phyloP scores from a whole-genome alignment of 2,888 invertebrate species.

The Lithosia quadra region DNA sequence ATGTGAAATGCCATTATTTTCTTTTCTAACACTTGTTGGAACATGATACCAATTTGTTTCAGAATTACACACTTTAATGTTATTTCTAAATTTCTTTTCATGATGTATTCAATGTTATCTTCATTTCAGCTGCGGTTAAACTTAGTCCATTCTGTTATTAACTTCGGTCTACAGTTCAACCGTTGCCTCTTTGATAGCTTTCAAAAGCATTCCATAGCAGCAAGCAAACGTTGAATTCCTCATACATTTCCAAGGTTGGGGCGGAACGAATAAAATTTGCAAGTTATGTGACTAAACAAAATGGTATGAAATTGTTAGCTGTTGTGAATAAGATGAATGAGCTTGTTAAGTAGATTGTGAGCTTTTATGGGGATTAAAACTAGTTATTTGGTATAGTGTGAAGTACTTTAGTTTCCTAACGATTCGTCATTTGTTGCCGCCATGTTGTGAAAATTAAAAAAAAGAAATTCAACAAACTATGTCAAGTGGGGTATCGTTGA shows the following conservation, averaged over 20 bases:
- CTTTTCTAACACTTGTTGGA: not conserved
- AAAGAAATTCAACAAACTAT: too few relatives aligned
- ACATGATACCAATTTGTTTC: not conserved
- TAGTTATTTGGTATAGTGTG: conserved; percentile 5
- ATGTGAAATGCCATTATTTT: not conserved
- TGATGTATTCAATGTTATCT: not conserved
- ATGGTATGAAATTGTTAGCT: conserved; percentile 43
- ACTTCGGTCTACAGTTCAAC: conserved; percentile 31
- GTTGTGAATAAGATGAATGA: conserved; percentile 22
- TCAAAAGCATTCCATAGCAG: conserved; percentile 48
- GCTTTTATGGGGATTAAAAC: conserved; percentile 9
- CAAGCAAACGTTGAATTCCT: conserved; percentile 46
- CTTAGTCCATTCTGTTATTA: conserved; percentile 35
- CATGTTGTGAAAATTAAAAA: too few relatives aligned
- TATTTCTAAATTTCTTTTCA: not conserved
- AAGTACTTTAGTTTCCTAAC: not conserved
- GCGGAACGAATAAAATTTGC: conserved; percentile 51
- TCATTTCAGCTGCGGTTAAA: conserved; percentile 7
- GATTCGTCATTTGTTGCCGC: too few relatives aligned
- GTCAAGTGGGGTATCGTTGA: too few relatives aligned
- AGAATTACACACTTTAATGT: not conserved
- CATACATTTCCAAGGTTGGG: conserved; percentile 45
- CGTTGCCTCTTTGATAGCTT: conserved; percentile 44
- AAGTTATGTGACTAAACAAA: conserved; percentile 42
- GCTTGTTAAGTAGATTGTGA: conserved; percentile 17